phyloP scores from a whole-genome alignment of 2,888 invertebrate genomes.

The Andrena fulva region DNA sequence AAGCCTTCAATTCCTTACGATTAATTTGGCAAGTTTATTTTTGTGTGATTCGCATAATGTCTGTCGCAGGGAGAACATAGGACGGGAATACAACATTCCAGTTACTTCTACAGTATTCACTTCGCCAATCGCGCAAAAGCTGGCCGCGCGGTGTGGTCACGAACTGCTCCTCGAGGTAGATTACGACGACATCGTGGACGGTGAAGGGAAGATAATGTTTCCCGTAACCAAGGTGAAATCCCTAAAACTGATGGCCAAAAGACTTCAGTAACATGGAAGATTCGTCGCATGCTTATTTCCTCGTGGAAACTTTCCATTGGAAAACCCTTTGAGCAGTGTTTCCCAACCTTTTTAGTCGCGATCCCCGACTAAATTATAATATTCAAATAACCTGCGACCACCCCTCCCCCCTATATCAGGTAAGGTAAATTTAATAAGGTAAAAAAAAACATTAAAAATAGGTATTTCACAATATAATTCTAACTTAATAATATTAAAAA shows the following conservation, averaged over 20 bases:
- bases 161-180: slow-evolving; percentile 55
- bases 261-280: slow-evolving; percentile 36
- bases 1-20: background rate
- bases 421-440: too few species aligned
- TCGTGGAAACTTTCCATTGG: background rate
- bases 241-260: slow-evolving; percentile 71
- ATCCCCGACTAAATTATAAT: too few species aligned
- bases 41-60: background rate
- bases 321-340: background rate
- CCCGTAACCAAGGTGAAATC: slow-evolving; percentile 67
- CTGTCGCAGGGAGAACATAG: slow-evolving; percentile 68
- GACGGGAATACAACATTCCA: slow-evolving; percentile 70
- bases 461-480: too few species aligned
- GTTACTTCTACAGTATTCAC: slow-evolving; percentile 75
- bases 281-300: background rate
- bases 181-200: slow-evolving; percentile 63
- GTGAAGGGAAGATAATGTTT: slow-evolving; percentile 65
- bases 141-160: slow-evolving; percentile 74
- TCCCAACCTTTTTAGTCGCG: too few species aligned
- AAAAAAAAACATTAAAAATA: too few species aligned
- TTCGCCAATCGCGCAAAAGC: slow-evolving; percentile 70
- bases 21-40: background rate
- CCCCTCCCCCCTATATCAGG: too few species aligned
- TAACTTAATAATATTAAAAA: too few species aligned
- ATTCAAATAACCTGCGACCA: too few species aligned